These are phyloP conservation scores for Brachionus sp. DNA, from an alignment of 1,140 invertebrate genomes.

Conservation along the genomic window DNA sequence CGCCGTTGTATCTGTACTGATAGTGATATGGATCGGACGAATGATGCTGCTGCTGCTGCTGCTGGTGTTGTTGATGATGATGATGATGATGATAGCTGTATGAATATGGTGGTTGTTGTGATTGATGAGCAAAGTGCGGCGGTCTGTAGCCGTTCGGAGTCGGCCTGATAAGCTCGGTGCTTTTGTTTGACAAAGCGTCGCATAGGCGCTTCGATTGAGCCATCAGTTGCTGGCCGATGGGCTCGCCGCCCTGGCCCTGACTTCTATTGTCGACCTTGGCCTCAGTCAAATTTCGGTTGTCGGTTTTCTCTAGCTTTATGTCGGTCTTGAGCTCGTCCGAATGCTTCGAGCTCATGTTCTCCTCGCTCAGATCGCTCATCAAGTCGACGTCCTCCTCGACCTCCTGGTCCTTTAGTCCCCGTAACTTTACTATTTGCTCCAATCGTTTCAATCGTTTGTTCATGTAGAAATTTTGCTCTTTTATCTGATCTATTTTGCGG, in stretches of 20 bases:
- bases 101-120: not conserved
- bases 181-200: not conserved
- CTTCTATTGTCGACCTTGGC: not conserved
- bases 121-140: not conserved
- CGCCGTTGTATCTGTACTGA: not conserved
- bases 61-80: too few relatives aligned
- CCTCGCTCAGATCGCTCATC: not conserved
- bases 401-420: not conserved
- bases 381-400: not conserved
- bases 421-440: not conserved
- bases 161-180: not conserved
- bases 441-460: not conserved
- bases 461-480: not conserved
- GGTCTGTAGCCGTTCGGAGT: not conserved
- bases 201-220: not conserved
- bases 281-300: not conserved
- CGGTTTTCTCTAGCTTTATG: not conserved
- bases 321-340: not conserved
- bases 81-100: not conserved
- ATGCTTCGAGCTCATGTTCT: not conserved
- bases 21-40: not conserved
- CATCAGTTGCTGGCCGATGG: not conserved
- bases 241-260: not conserved
- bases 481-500: conserved; percentile 7
- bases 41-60: too few relatives aligned